These are phyloP conservation scores for Trachops cirrhosus DNA, from an alignment of 2,797 vertebrate genomes.

Conservation along the genomic window DNA sequence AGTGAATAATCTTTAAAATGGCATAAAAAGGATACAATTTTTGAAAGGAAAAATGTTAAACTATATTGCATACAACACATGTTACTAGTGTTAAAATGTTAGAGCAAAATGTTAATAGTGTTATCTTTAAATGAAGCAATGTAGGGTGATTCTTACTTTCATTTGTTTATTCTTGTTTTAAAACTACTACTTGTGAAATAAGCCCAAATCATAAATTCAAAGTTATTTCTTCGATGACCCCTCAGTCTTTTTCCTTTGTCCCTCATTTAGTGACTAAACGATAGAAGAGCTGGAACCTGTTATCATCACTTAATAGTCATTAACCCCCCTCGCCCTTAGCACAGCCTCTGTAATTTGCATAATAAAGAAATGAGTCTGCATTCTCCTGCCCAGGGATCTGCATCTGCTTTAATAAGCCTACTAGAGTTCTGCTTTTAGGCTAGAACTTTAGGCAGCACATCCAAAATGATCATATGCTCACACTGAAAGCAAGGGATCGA, in stretches of 20 bases:
- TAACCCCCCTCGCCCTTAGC: not conserved
- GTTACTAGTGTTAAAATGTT: conserved; percentile 15
- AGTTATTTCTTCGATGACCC: not conserved
- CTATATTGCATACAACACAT: not conserved
- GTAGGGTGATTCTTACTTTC: conserved; percentile 18
- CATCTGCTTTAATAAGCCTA: not conserved
- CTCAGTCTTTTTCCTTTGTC: not conserved
- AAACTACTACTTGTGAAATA: conserved; percentile 9
- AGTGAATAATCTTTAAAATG: conserved; percentile 44
- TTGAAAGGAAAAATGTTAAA: not conserved
- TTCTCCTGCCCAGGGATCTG: not conserved
- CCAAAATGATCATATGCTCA: not conserved
- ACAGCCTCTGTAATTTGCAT: conserved; percentile 32
- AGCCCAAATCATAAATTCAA: conserved; percentile 5
- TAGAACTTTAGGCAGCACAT: not conserved
- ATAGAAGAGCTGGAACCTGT: not conserved
- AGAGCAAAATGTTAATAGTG: conserved; percentile 4
- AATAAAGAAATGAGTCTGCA: conserved; percentile 22
- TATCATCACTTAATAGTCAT: conserved; percentile 26
- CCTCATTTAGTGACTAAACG: conserved; percentile 26
- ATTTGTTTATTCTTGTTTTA: conserved; percentile 1
- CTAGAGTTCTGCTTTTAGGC: not conserved
- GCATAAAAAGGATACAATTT: not conserved
- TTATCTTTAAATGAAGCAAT: not conserved
- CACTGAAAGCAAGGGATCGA: not conserved